These are phyloP conservation scores for Hylomyscus alleni DNA, from an alignment of 2,797 vertebrate species.

Conservation along the genomic window DNA sequence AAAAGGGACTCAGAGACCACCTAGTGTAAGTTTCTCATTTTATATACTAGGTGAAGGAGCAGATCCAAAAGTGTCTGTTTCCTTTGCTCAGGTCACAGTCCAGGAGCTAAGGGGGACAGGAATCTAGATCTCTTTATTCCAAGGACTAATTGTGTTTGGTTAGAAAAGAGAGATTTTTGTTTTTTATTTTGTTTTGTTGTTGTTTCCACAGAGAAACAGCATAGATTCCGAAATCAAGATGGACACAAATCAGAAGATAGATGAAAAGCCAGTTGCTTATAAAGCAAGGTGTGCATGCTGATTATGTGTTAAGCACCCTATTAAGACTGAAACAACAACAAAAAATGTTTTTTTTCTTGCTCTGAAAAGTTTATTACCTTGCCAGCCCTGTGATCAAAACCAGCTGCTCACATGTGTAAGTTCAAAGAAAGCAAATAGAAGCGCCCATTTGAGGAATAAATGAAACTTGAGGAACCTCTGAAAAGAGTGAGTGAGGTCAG, in stretches of 20 bases:
- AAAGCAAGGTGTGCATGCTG: background rate
- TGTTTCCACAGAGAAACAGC: constrained; percentile 42
- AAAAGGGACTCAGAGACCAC: constrained; percentile 35
- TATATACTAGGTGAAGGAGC: constrained; percentile 53
- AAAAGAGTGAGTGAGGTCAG: constrained; percentile 37
- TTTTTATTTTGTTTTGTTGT: background rate
- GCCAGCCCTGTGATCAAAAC: constrained; percentile 37
- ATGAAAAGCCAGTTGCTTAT: constrained; percentile 10
- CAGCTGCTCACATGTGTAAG: constrained; percentile 25
- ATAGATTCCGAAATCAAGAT: constrained; percentile 66
- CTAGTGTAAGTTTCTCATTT: constrained; percentile 51
- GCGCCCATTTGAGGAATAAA: constrained; percentile 32
- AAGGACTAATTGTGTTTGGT: constrained; percentile 35
- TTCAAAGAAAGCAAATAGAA: constrained; percentile 72
- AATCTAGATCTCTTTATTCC: constrained; percentile 36
- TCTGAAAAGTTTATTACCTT: constrained; percentile 57
- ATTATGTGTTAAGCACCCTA: background rate
- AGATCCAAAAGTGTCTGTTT: constrained; percentile 25
- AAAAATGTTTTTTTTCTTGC: background rate
- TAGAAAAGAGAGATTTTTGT: background rate
- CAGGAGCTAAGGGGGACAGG: background rate
- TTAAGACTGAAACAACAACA: constrained; percentile 56
- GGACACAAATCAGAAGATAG: constrained; percentile 61
- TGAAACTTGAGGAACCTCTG: constrained; percentile 51
- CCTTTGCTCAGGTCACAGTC: constrained; percentile 63